These are phyloP conservation scores for Acipenser ruthenus DNA, from an alignment of 2,797 vertebrate genomes.

Conservation along the genomic window DNA sequence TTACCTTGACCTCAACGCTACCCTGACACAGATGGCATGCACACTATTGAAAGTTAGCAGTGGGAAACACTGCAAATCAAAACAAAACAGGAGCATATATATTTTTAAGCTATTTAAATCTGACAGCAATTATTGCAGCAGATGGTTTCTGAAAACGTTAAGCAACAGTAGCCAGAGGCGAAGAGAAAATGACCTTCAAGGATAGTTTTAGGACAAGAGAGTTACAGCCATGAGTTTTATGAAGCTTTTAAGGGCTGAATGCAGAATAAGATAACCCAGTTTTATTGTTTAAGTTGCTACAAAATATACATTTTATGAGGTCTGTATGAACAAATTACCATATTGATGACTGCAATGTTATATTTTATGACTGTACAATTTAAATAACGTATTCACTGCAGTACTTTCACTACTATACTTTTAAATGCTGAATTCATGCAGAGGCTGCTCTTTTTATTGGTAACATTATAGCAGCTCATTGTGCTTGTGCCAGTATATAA, in stretches of 20 bases:
- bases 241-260: slow-evolving; percentile 26
- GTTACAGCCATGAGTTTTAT: slow-evolving; percentile 23
- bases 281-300: slow-evolving; percentile 35
- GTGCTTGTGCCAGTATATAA: not conserved
- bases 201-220: slow-evolving; percentile 17
- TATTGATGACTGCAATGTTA: slow-evolving; percentile 39
- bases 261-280: slow-evolving; percentile 25
- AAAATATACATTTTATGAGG: slow-evolving; percentile 38
- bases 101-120: slow-evolving; percentile 1
- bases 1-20: no score
- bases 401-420: slow-evolving; percentile 14
- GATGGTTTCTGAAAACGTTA: slow-evolving; percentile 22
- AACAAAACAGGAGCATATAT: no score
- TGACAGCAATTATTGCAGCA: slow-evolving; percentile 23
- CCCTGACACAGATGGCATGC: no score
- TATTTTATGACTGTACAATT: slow-evolving; percentile 35
- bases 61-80: no score
- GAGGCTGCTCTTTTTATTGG: slow-evolving; percentile 6
- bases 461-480: not conserved
- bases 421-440: slow-evolving; percentile 17
- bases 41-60: no score
- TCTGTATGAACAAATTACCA: slow-evolving; percentile 33
- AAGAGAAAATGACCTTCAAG: slow-evolving; percentile 32
- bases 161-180: slow-evolving; percentile 18
- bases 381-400: slow-evolving; percentile 35